Base-by-base conservation (phyloP, 1,140 invertebrate species). In the Hestina assimilis region DNA sequence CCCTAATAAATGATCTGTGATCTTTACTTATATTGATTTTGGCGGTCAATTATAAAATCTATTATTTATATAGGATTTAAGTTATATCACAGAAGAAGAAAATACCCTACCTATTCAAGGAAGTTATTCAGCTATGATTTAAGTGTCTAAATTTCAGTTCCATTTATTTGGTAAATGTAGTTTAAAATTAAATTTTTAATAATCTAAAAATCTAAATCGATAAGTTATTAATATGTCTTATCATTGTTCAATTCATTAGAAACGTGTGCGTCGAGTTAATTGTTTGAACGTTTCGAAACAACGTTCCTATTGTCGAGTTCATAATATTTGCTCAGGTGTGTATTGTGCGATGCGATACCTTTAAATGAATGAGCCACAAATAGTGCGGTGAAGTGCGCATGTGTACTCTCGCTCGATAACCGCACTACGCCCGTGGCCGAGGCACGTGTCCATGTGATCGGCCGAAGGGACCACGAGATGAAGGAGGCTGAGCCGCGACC, bases 271-370 rank as follows among this genome's bases (percentile, higher is more conserved):
- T 50, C 17, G 33, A 19, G 35, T 38, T 78, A 74, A 74, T 71
- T 75, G 73, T 70, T 66, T 56, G 40, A 41, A 35, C 38, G 61
- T 74, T 69, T 63, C 50, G 63, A 66, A 73, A 80, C 71, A 85
- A 75, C 67, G 71, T 53, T 48, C 31, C 69, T 67, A 75, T 80
- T 82, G 72, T 82, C 35, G 40, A 33, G 40, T 70, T 59, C 69
- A 79, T 77, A 83, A 80, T 85, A 85, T 87, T 85, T 84, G 78
- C 68, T 78, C 81, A 87, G 84, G 82, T 87, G 83, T 75, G 67
- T 54, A 60, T 64, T 63, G 59, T 58, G 61, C 47, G 57, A 60
- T 63, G 61, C 68, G 67, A 72, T 68, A 70, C 60, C 48, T 66
- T 57, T 66, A 79, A 80, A 80, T 87, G 83, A 87, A 87, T 87